phyloP scores from a whole-genome alignment of 2,797 vertebrate genomes.

The Cyprinodon diabolis region DNA sequence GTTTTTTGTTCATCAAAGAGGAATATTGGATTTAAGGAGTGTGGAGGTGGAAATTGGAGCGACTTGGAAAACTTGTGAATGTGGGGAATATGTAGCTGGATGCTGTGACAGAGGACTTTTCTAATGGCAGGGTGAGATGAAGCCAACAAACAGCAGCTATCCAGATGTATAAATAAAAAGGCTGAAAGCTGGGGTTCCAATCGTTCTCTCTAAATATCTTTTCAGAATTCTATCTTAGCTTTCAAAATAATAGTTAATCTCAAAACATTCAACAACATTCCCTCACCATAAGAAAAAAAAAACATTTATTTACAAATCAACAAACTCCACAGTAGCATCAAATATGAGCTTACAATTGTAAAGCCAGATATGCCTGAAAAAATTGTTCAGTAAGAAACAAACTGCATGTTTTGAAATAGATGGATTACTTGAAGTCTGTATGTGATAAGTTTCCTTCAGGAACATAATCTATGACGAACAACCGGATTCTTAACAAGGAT shows the following conservation, averaged over 20 bases:
- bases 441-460: background rate
- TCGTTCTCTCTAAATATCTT: background rate
- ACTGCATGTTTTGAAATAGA: background rate
- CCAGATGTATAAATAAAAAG: background rate
- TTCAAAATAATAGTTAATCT: constrained; percentile 6
- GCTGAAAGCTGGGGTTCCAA: background rate
- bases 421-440: background rate
- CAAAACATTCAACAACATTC: constrained; percentile 59
- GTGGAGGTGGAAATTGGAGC: no score
- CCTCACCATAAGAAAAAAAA: constrained; percentile 32
- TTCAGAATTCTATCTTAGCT: background rate
- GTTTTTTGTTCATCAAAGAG: no score
- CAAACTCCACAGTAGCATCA: constrained; percentile 11
- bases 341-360: constrained; percentile 21
- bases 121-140: background rate
- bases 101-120: background rate
- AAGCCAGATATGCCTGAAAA: background rate
- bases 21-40: no score
- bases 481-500: background rate
- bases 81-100: background rate
- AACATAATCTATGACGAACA: background rate
- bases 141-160: background rate
- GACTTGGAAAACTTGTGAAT: no score
- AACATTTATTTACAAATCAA: constrained; percentile 61
- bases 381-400: background rate